phyloP scores from a whole-genome alignment of 2,888 invertebrate species.

The Hyposoter dolosus region DNA sequence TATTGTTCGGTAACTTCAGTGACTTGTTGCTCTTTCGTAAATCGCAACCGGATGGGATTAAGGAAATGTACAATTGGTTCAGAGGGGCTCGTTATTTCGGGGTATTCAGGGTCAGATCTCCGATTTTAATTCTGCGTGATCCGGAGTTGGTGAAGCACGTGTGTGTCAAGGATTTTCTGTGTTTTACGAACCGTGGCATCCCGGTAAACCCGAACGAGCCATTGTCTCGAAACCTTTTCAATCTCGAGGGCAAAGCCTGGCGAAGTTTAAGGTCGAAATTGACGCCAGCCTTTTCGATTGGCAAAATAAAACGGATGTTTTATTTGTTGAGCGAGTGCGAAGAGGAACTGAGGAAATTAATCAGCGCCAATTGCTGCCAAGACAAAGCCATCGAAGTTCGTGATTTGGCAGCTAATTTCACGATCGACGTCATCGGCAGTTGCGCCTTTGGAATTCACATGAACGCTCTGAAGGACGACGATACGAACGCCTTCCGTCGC shows the following conservation, averaged over 20 bases:
- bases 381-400: slow-evolving; percentile 81
- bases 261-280: slow-evolving; percentile 84
- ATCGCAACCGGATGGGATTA: slow-evolving; percentile 79
- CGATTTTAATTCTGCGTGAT: slow-evolving; percentile 80
- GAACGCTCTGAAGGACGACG: slow-evolving; percentile 82
- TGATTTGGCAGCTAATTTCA: slow-evolving; percentile 84
- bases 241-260: slow-evolving; percentile 84
- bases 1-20: slow-evolving; percentile 80
- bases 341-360: slow-evolving; percentile 79
- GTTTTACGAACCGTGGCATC: slow-evolving; percentile 81
- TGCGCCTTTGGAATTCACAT: slow-evolving; percentile 85
- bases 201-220: slow-evolving; percentile 81
- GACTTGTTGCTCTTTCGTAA: slow-evolving; percentile 78
- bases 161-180: slow-evolving; percentile 79
- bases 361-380: slow-evolving; percentile 69
- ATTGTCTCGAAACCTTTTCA: slow-evolving; percentile 83
- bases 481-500: slow-evolving; percentile 81
- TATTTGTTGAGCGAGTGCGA: slow-evolving; percentile 83
- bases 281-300: slow-evolving; percentile 85
- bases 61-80: slow-evolving; percentile 82
- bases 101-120: slow-evolving; percentile 79
- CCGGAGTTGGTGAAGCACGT: slow-evolving; percentile 80
- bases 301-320: slow-evolving; percentile 85
- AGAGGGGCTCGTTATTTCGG: slow-evolving; percentile 79
- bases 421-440: slow-evolving; percentile 85